Conservation (phyloP, 2,797 vertebrate genomes). For the Loris lydekkerianus region DNA sequence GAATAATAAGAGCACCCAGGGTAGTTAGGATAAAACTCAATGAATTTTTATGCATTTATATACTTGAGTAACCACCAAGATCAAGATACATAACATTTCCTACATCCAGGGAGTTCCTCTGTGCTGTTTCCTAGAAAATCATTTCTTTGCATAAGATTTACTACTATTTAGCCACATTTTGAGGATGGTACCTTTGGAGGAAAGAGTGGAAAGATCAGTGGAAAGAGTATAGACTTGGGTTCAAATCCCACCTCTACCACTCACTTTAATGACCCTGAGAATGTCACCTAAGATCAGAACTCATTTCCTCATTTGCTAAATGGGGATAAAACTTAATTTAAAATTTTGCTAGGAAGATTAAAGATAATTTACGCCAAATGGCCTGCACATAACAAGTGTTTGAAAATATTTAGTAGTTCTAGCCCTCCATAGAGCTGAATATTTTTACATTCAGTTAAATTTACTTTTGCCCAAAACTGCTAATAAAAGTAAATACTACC, state of each 20-base stretch:
- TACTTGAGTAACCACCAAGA: background rate
- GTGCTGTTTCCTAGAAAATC: background rate
- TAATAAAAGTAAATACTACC: background rate
- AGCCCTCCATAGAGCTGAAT: background rate
- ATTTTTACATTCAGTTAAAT: slow-evolving; percentile 38
- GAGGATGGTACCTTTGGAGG: background rate
- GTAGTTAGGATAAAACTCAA: background rate
- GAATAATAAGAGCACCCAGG: background rate
- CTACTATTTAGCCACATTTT: slow-evolving; percentile 17
- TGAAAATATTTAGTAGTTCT: slow-evolving; percentile 36
- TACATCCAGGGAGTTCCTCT: background rate
- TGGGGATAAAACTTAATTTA: slow-evolving; percentile 36
- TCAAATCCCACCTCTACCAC: slow-evolving; percentile 19
- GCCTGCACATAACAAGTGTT: background rate
- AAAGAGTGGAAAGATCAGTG: background rate
- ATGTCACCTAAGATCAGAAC: background rate
- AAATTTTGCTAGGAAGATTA: slow-evolving; percentile 10
- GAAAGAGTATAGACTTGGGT: background rate
- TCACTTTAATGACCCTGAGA: background rate
- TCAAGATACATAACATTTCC: background rate
- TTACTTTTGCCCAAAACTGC: slow-evolving; percentile 25
- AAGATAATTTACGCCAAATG: background rate
- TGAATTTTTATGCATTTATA: background rate
- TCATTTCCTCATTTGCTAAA: slow-evolving; percentile 25
- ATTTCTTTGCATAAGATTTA: slow-evolving; percentile 9